Evolutionary conservation across 2,113 vertebrate species (phyloP).

Genomic region (Phasianus colchicus): DNA sequence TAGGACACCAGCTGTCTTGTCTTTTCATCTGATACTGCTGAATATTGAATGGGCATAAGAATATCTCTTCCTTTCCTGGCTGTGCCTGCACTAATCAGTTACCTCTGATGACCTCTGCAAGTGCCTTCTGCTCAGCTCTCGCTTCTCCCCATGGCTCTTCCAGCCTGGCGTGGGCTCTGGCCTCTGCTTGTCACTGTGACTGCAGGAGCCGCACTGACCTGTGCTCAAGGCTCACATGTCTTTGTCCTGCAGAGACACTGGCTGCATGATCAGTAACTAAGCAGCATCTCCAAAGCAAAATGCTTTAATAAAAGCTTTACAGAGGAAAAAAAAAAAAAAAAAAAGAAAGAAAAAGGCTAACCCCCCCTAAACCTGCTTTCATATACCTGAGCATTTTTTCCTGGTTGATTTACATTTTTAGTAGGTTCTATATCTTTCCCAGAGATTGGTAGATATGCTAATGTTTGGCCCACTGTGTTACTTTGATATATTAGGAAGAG

Average conservation of each 20-base stretch:
- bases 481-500: background rate
- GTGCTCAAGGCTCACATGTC: background rate
- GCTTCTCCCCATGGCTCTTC: background rate
- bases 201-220: background rate
- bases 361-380: background rate
- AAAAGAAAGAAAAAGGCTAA: background rate
- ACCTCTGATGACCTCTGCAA: background rate
- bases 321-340: background rate
- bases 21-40: slow-evolving; percentile 48
- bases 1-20: slow-evolving; percentile 47
- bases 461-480: background rate
- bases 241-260: background rate
- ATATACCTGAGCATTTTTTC: background rate
- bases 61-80: slow-evolving; percentile 37
- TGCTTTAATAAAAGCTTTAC: background rate
- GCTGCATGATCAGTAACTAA: background rate
- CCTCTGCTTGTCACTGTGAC: background rate
- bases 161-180: background rate
- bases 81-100: slow-evolving; percentile 27
- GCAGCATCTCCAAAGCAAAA: background rate
- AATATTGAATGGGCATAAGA: slow-evolving; percentile 57
- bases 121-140: slow-evolving; percentile 9
- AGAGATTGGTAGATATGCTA: background rate
- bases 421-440: background rate
- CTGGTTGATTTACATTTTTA: background rate